Base-by-base conservation (phyloP, 2,113 vertebrate species). In the Pantherophis guttatus region DNA sequence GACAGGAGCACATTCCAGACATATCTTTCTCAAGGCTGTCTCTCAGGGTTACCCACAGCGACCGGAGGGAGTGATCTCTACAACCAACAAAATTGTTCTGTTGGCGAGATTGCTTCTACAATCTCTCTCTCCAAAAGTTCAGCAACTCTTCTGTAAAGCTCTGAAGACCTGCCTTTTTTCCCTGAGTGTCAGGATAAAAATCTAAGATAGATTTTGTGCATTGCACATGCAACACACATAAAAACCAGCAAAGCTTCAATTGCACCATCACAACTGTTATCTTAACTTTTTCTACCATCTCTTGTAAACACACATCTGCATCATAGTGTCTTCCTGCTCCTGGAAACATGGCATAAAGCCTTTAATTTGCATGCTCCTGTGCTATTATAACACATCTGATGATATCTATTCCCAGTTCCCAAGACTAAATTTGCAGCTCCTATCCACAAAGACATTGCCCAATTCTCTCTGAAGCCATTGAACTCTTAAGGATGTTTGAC, bases 61-160 rank as follows among this genome's bases (percentile, higher is more conserved):
- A 0, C 48, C 48, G 0, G 48, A 50, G 6, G 48, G 48, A 50
- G 48, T 50, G 48, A 50, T 50, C 48, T 50, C 48, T 50, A 0
- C 48, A 50, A 50, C 0, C 48, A 0, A 0, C 0, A 0, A 50
- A 50, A 50, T 50, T 50, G 48, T 6, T 50, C 48, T 6, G 5
- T 6, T 50, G 48, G 48, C 1, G 48, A 50, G 48, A 50, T 50
- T 50, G 48, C 58, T 23, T 59, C 21, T 62, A 62, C 24, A 26
- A 62, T 62, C 24, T 62, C 59, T 62, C 57, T 26, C 55, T 62
- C 59, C 26, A 62, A 24, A 62, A 58, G 9, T 62, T 26, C 9
- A 62, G 24, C 59, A 62, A 29, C 24, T 26, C 59, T 62, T 26
- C 24, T 62, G 9, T 62, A 11, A 62, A 62, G 9, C 59, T 62